Conservation (phyloP, 2,797 vertebrate genomes). For the Ispidina picta region DNA sequence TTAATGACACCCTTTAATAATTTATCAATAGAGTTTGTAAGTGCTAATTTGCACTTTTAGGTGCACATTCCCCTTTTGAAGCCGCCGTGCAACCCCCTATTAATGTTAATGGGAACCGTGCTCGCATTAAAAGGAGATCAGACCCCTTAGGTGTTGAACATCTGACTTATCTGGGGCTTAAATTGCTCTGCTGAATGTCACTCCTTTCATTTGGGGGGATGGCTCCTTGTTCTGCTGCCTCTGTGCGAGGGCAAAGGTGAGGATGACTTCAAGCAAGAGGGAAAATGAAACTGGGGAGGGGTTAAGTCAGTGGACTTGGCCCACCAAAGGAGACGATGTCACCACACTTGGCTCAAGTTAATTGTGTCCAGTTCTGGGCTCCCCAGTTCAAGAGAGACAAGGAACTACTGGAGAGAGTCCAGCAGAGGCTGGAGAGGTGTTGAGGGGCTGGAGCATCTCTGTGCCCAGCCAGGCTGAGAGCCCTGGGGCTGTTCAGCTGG, state of each 20-base stretch:
- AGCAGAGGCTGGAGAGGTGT: no score
- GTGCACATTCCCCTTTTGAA: conserved; percentile 57
- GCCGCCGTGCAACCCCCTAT: background rate
- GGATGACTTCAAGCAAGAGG: background rate
- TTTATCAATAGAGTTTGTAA: conserved; percentile 59
- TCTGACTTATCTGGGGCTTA: conserved; percentile 60
- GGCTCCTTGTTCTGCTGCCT: conserved; percentile 44
- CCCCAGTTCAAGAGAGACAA: no score
- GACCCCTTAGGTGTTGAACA: conserved; percentile 71
- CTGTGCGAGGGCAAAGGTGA: background rate
- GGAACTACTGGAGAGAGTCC: no score
- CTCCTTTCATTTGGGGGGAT: conserved; percentile 61
- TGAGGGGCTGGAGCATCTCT: no score
- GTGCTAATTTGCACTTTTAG: conserved; percentile 66
- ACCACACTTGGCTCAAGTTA: background rate
- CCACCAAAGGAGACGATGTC: background rate
- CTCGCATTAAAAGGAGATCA: conserved; percentile 68
- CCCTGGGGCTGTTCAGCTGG: no score
- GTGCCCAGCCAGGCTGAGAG: no score
- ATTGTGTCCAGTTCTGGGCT: background rate
- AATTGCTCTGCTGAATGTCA: conserved; percentile 26
- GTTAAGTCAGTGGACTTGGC: background rate
- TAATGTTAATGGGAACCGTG: conserved; percentile 73
- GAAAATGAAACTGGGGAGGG: background rate
- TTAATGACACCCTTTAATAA: conserved; percentile 70